These are phyloP conservation scores for Calyptomena viridis DNA, from an alignment of 2,113 vertebrate genomes.

Conservation along the genomic window DNA sequence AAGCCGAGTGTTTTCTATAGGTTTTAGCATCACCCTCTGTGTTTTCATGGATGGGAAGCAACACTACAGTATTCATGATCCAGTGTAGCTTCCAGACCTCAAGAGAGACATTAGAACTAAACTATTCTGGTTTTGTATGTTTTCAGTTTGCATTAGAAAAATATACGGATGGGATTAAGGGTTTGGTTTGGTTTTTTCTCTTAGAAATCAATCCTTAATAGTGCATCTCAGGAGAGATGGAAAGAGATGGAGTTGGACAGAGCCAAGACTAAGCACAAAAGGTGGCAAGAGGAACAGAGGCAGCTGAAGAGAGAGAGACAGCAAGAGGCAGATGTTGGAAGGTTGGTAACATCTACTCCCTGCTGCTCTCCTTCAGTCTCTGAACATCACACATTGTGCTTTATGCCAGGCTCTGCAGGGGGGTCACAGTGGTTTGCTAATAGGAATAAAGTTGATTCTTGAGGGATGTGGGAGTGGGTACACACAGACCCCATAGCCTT, in stretches of 20 bases:
- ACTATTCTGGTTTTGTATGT: not conserved
- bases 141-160: not conserved
- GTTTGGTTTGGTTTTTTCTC: not conserved
- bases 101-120: not conserved
- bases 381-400: not conserved
- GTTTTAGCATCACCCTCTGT: not conserved
- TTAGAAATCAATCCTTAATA: not conserved
- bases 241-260: not conserved
- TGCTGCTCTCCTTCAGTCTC: not conserved
- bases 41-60: not conserved
- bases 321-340: not conserved
- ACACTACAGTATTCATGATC: not conserved
- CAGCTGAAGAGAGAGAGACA: slow-evolving; percentile 32
- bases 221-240: not conserved
- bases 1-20: not conserved
- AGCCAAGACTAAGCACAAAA: slow-evolving; percentile 17
- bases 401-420: not conserved
- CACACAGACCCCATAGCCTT: not conserved
- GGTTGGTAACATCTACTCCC: not conserved
- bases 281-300: slow-evolving; percentile 16
- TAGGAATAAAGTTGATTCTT: not conserved
- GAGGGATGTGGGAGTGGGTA: not conserved
- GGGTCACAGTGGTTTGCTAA: not conserved
- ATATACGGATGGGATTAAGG: not conserved
- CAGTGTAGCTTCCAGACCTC: not conserved